Conservation (phyloP, 2,113 vertebrate genomes). For the Anolis sagrei region DNA sequence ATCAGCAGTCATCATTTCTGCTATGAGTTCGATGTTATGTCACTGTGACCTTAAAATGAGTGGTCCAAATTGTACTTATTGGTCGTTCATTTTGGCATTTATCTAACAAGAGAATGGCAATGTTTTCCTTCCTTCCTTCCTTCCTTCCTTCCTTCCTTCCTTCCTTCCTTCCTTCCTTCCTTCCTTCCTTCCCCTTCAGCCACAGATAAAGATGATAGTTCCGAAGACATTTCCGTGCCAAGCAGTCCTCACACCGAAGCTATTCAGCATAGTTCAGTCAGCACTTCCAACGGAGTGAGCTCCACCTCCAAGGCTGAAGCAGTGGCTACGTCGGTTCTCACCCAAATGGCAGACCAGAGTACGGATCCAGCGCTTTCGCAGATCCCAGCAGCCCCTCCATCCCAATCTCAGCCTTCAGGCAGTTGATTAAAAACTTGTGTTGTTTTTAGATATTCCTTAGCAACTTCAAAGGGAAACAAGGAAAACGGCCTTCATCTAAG, state of each 20-base stretch:
- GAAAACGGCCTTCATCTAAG: conserved; percentile 82
- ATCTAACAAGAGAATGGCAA: not conserved
- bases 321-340: conserved; percentile 81
- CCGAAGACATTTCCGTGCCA: conserved; percentile 93
- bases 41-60: not conserved
- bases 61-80: not conserved
- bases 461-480: conserved; percentile 83
- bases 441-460: conserved; percentile 75
- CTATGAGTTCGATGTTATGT: not conserved
- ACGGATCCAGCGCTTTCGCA: conserved; percentile 85
- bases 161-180: conserved; percentile 32
- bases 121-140: conserved; percentile 38
- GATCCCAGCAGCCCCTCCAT: conserved; percentile 77
- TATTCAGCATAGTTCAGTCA: conserved; percentile 97
- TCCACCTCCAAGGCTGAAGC: conserved; percentile 85
- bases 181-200: conserved; percentile 71
- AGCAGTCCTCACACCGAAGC: conserved; percentile 93
- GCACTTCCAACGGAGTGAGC: conserved; percentile 96
- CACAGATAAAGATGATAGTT: conserved; percentile 93
- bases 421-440: conserved; percentile 87
- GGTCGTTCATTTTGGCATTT: not conserved
- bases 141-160: conserved; percentile 37
- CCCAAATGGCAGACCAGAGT: conserved; percentile 89
- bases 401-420: conserved; percentile 88
- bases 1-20: not conserved